Conservation (phyloP, 2,888 invertebrate species). For the Imbricaverruca yamaguchii region DNA sequence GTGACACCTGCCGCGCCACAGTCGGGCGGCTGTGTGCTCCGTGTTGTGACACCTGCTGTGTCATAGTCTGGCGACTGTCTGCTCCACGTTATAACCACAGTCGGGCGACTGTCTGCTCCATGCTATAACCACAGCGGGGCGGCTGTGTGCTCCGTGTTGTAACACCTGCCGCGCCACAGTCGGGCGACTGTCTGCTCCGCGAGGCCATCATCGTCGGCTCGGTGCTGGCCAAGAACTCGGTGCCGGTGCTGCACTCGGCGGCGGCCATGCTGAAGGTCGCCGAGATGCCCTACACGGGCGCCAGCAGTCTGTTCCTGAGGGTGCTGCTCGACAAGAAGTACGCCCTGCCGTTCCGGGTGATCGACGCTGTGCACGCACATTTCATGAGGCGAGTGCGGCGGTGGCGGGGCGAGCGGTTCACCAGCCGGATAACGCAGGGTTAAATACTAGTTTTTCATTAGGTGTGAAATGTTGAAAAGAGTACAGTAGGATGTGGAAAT, state of each 20-base stretch:
- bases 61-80: too few relatives aligned
- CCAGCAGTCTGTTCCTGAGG: constrained; percentile 87
- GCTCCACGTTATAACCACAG: too few relatives aligned
- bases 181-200: constrained; percentile 85
- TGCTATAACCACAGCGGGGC: too few relatives aligned
- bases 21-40: too few relatives aligned
- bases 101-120: too few relatives aligned
- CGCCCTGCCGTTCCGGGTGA: constrained; percentile 87
- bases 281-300: constrained; percentile 94
- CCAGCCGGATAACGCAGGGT: too few relatives aligned
- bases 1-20: too few relatives aligned
- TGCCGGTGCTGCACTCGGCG: constrained; percentile 89
- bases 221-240: constrained; percentile 78
- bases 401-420: background rate
- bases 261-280: constrained; percentile 83
- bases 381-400: constrained; percentile 63
- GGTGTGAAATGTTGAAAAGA: too few relatives aligned
- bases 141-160: too few relatives aligned
- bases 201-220: constrained; percentile 95
- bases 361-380: constrained; percentile 90
- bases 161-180: constrained; percentile 45
- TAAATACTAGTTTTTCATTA: too few relatives aligned
- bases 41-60: too few relatives aligned
- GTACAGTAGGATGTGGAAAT: too few relatives aligned
- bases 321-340: constrained; percentile 96